Base-by-base conservation (phyloP, 2,888 invertebrate species). In the Dolichopus griseipennis region DNA sequence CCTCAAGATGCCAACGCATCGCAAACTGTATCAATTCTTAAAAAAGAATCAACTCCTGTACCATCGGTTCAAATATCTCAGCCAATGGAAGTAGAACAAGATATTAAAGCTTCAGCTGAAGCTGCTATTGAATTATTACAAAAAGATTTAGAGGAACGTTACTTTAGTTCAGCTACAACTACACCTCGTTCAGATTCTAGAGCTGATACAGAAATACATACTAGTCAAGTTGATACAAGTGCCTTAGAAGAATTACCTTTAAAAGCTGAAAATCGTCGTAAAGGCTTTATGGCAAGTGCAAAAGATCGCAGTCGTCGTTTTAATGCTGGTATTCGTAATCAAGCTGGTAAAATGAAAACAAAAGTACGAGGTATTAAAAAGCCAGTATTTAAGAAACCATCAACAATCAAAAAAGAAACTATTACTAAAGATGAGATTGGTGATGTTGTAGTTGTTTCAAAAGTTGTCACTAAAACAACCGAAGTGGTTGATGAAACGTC, bases 311-410 rank as follows among this genome's bases (percentile, higher is more conserved):
- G 81, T 18, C 76, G 78, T 66, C 87, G 84, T 75, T 83, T 89
- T 76, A 87, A 88, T 73, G 87, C 89, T 52, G 88, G 88, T 72
- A 74, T 91, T 65, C 87, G 86, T 73, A 84, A 83, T 61, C 90
- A 91, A 77, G 90, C 91, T 20, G 89, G 87, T 37, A 90, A 88
- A 79, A 78, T 93, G 37, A 88, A 87, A 77, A 86, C 86, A 0
- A 88, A 88, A 76, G 76, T 90, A 68, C 85, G 87, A 75, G 85
- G 82, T 70, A 85, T 88, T 8, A 86, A 85, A 77, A 80, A 84
- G 65, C 52, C 52, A 4, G n/a, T n/a, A 52, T 52, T 52, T 18
- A 52, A n/a, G 6, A 52, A 52, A 52, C 52, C 52, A 2, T 12
- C 52, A 12, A 6, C 15, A 52, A 18, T 18, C 2, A 52, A 52